Evolutionary conservation across 2,797 vertebrate species (phyloP).

Genomic region (Harpagifer antarcticus): DNA sequence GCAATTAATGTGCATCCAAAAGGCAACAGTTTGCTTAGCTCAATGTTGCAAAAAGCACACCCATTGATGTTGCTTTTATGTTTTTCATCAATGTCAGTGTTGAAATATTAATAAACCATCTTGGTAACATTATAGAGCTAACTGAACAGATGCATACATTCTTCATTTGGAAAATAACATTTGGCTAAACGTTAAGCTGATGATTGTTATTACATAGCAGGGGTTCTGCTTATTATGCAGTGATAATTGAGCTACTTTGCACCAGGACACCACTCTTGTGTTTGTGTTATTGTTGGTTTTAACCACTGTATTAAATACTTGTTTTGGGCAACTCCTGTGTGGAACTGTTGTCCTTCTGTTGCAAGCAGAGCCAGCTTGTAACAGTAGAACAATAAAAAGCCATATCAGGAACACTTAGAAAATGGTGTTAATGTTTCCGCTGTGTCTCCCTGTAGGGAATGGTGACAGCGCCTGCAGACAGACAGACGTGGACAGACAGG

Average conservation of each 20-base stretch:
- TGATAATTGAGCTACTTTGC: conserved; percentile 34
- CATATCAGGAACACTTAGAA: conserved; percentile 5
- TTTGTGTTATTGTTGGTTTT: too few species aligned
- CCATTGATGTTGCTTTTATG: background rate
- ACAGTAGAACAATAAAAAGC: background rate
- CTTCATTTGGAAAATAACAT: conserved; percentile 25
- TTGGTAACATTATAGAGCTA: background rate
- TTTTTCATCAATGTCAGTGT: conserved; percentile 1
- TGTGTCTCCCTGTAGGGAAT: conserved; percentile 63
- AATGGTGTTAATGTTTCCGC: background rate
- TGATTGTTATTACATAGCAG: conserved; percentile 25
- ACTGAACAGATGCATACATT: background rate
- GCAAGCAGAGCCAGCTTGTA: too few species aligned
- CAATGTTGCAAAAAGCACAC: background rate
- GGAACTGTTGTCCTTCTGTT: too few species aligned
- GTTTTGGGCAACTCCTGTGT: too few species aligned
- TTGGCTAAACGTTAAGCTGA: conserved; percentile 39
- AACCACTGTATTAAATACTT: too few species aligned
- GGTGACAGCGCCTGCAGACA: conserved; percentile 63
- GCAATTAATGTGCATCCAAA: conserved; percentile 1
- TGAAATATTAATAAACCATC: background rate
- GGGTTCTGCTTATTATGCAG: conserved; percentile 30
- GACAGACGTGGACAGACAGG: conserved; percentile 62
- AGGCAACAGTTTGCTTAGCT: conserved; percentile 3
- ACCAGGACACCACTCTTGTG: too few species aligned